Base-by-base conservation (phyloP, 1,140 invertebrate genomes). In the Zaprionus tsacasi region DNA sequence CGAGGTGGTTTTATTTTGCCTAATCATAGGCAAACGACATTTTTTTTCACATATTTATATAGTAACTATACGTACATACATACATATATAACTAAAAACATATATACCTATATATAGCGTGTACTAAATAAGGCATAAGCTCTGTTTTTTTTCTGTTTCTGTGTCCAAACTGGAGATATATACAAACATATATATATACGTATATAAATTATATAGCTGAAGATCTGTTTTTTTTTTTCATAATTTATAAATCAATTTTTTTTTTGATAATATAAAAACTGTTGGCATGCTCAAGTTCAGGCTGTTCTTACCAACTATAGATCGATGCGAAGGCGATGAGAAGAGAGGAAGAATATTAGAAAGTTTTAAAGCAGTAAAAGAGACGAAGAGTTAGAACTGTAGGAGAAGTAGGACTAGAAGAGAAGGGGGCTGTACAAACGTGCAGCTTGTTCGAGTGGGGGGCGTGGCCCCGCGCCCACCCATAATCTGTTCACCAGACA, bases 181-280 rank as follows among this genome's bases (percentile, higher is more conserved):
- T 59, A 59, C 36, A 30, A n/a, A 27, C 27, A 10, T 45, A 73
- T 79, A 79, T 64, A 64, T 69, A 74, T 72, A 50, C 35, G 52
- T 63, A 35, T 68, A 73, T 60, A 40, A 56, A 85, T 82, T 87
- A 59, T 65, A 86, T 82, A 87, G 82, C 83, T 88, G 82, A 86
- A 87, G 69, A 86, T 78, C 69, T 79, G 78, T 65, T 60, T 73
- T 60, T 54, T 21, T 65, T 50, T 59, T 78, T 82, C 83, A 67
- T 58, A 80, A 25, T 52, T 52, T 69, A 45, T 45, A 45, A 45
- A 45, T 69, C 59, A 54, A 61, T 55, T 66, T 80, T 86, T 86
- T 86, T 87, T 87, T 87, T 82, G 77, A 80, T 87, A 80, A 87
- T 83, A 88, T 83, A 87, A 86, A 70, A 65, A 30, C 21, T 55